Conservation (phyloP, 1,140 invertebrate genomes). For the Brachionus calyciflorus region DNA sequence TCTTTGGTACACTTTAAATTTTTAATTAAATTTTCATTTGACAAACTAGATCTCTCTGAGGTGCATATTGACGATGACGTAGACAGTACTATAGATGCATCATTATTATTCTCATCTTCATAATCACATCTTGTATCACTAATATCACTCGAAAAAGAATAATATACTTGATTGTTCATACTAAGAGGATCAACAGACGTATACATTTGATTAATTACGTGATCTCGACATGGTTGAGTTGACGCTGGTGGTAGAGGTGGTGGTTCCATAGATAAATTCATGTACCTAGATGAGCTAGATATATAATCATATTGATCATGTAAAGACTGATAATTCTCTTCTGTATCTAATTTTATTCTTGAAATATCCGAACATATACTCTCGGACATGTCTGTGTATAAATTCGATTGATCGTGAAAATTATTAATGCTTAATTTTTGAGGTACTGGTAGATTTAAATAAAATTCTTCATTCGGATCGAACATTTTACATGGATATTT, state of each 20-base stretch:
- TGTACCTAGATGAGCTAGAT: background rate
- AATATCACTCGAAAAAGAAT: background rate
- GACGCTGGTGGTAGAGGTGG: slow-evolving; percentile 6
- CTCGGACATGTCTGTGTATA: slow-evolving; percentile 32
- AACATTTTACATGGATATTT: background rate
- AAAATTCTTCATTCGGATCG: slow-evolving; percentile 33
- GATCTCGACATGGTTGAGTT: slow-evolving; percentile 10
- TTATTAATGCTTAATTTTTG: background rate
- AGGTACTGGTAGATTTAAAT: background rate
- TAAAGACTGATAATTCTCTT: slow-evolving; percentile 22
- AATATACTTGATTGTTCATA: background rate
- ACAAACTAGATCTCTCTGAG: background rate
- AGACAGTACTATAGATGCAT: background rate
- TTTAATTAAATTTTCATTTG: background rate
- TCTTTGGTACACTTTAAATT: background rate
- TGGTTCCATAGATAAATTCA: background rate
- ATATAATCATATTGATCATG: slow-evolving; percentile 35
- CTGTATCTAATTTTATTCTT: background rate
- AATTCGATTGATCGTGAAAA: slow-evolving; percentile 9
- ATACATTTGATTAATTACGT: background rate
- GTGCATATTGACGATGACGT: background rate
- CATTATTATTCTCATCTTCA: background rate
- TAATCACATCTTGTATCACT: too few relatives aligned
- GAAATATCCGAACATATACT: slow-evolving; percentile 11
- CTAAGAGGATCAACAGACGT: background rate